These are phyloP conservation scores for Procavia capensis DNA, from an alignment of 2,113 vertebrate genomes.

Conservation along the genomic window DNA sequence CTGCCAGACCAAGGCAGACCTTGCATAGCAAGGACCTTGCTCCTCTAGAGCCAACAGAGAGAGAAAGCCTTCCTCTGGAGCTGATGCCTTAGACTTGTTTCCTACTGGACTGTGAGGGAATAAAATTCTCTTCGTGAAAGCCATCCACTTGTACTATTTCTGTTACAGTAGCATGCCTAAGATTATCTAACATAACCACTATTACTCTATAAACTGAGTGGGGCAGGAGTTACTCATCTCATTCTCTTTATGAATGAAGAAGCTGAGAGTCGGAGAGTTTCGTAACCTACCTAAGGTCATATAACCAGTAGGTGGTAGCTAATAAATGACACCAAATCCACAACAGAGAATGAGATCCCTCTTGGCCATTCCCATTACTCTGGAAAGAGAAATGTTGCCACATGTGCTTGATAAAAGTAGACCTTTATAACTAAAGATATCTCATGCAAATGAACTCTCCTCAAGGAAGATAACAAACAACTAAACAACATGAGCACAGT, in stretches of 20 bases:
- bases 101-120: too few relatives aligned
- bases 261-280: background rate
- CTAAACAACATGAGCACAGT: background rate
- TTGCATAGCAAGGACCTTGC: too few relatives aligned
- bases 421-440: slow-evolving; percentile 35
- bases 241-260: background rate
- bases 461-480: slow-evolving; percentile 50
- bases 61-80: too few relatives aligned
- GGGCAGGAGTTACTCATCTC: background rate
- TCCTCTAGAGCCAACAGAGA: too few relatives aligned
- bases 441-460: slow-evolving; percentile 59
- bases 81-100: too few relatives aligned
- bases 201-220: background rate
- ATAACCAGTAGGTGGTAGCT: background rate
- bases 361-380: background rate
- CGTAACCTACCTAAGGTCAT: background rate
- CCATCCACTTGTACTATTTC: too few relatives aligned
- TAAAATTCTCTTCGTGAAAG: too few relatives aligned
- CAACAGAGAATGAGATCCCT: background rate
- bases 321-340: background rate
- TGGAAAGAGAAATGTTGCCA: slow-evolving; percentile 6
- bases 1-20: too few relatives aligned
- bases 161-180: too few relatives aligned
- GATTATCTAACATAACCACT: background rate
- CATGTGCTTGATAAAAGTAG: slow-evolving; percentile 12